Evolutionary conservation across 2,888 invertebrate species (phyloP).

Genomic region (Apomyelois bistriatella): DNA sequence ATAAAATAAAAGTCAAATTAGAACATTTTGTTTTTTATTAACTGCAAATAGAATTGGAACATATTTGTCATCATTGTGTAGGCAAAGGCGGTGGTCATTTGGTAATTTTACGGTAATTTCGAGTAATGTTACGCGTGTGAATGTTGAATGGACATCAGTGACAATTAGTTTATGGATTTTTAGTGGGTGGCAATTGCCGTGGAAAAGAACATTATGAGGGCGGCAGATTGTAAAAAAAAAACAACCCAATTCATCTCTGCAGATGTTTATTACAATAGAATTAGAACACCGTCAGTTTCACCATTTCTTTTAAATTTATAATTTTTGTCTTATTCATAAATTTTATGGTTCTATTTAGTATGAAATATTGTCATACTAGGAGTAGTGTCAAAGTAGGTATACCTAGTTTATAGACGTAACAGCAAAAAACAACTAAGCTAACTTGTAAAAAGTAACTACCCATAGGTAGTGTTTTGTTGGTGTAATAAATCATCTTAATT

Average conservation of each 20-base stretch:
- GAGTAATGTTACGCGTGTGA: conserved; percentile 56
- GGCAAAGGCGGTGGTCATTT: conserved; percentile 54
- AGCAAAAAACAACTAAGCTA: too few species aligned
- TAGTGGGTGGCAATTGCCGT: conserved; percentile 63
- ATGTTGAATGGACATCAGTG: conserved; percentile 43
- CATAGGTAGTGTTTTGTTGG: too few species aligned
- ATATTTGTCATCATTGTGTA: conserved; percentile 21
- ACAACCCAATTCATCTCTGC: conserved; percentile 11
- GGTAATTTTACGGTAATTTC: conserved; percentile 50
- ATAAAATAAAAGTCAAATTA: conserved; percentile 25
- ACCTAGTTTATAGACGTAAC: too few species aligned
- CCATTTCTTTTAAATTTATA: too few species aligned
- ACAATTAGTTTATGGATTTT: conserved; percentile 71
- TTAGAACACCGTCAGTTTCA: background rate
- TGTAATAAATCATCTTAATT: too few species aligned
- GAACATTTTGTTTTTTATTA: background rate
- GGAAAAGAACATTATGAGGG: conserved; percentile 62
- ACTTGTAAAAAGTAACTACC: too few species aligned
- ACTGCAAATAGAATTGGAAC: background rate
- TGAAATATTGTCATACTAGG: too few species aligned
- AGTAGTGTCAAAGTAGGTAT: too few species aligned
- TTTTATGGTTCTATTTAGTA: too few species aligned
- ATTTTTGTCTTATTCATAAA: too few species aligned
- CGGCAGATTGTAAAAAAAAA: conserved; percentile 31
- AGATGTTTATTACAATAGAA: background rate